Conservation (phyloP, 2,113 vertebrate species). For the Barnardius zonarius region DNA sequence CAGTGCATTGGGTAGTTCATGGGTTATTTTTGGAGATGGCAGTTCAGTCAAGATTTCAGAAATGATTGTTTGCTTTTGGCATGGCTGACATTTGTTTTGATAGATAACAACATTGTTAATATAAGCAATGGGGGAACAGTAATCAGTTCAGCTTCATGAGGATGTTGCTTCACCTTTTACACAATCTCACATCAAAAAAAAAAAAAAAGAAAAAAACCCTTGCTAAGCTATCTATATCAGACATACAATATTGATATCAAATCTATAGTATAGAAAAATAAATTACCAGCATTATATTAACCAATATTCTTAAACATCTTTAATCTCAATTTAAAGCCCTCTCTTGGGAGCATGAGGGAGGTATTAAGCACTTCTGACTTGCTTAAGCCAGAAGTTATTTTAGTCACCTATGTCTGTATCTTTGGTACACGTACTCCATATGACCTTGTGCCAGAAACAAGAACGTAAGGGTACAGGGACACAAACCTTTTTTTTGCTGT, state of each 20-base stretch:
- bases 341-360: neutral
- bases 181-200: neutral
- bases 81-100: slow-evolving; percentile 12
- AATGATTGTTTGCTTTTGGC: neutral
- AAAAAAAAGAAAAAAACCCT: neutral
- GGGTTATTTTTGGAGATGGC: slow-evolving; percentile 16
- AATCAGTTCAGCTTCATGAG: neutral
- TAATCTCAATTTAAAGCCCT: neutral
- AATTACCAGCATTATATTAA: neutral
- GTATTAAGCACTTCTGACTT: neutral
- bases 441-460: neutral
- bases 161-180: neutral
- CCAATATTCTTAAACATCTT: neutral
- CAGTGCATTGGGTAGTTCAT: neutral
- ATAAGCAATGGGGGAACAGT: neutral
- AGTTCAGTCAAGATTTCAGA: neutral
- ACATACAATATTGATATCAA: neutral
- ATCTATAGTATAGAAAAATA: neutral
- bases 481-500: neutral
- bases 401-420: neutral
- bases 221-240: neutral
- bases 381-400: neutral
- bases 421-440: neutral
- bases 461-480: neutral
- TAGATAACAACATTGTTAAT: neutral